These are phyloP conservation scores for Bettongia penicillata DNA, from an alignment of 2,113 vertebrate genomes.

Conservation along the genomic window DNA sequence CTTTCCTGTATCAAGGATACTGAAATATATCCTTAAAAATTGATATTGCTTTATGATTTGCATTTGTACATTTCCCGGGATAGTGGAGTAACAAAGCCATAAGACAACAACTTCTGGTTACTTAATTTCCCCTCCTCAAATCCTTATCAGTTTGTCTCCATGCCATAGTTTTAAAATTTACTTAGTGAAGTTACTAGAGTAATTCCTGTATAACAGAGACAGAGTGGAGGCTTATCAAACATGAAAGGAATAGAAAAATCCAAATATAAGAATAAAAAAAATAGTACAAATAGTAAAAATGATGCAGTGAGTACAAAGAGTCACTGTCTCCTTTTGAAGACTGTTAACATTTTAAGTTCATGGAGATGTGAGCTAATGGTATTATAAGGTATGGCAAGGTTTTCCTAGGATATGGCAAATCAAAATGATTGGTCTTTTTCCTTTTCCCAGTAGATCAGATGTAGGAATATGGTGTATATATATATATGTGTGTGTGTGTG, in stretches of 20 bases:
- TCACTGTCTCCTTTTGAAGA: background rate
- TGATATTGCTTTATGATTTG: constrained; percentile 32
- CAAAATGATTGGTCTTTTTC: background rate
- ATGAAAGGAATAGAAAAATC: background rate
- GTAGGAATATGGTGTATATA: background rate
- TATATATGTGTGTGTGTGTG: too few relatives aligned
- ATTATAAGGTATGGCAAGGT: background rate
- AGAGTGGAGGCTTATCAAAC: background rate
- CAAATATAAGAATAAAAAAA: background rate
- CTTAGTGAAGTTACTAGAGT: background rate
- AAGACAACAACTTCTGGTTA: background rate
- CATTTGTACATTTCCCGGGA: background rate
- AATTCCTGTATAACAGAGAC: background rate
- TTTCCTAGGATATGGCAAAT: background rate
- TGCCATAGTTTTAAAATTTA: background rate
- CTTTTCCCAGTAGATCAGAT: background rate
- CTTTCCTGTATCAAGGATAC: constrained; percentile 30
- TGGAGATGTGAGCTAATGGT: fast-evolving
- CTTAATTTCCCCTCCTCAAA: background rate
- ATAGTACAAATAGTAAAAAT: too few relatives aligned
- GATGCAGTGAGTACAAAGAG: background rate
- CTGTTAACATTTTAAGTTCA: background rate
- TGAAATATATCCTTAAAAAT: constrained; percentile 48
- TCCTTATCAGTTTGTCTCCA: background rate
- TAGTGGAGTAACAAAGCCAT: constrained; percentile 3